Conservation (phyloP, 2,888 invertebrate species). For the Andrena minutula region DNA sequence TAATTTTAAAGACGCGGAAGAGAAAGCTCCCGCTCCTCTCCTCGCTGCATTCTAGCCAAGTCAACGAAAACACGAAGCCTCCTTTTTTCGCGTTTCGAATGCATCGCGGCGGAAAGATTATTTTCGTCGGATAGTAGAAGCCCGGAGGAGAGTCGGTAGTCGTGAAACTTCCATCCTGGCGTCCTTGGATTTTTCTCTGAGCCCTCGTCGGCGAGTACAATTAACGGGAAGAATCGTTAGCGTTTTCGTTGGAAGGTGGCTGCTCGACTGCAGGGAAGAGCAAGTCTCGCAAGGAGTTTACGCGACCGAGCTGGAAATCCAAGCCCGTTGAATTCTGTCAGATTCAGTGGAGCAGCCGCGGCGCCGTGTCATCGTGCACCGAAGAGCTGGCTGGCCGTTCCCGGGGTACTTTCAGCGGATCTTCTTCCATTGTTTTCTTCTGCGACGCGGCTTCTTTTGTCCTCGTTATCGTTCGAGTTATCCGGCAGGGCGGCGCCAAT, state of each 20-base stretch:
- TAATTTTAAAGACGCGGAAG: conserved; percentile 28
- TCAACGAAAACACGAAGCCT: neutral
- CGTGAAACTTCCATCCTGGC: neutral
- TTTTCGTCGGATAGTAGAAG: neutral
- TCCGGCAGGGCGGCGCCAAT: conserved; percentile 77
- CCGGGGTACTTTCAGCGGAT: conserved; percentile 52
- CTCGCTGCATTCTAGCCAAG: neutral
- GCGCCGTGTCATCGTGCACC: conserved; percentile 38
- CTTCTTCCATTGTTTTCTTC: conserved; percentile 68
- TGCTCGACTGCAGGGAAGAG: conserved; percentile 17
- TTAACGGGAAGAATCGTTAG: conserved; percentile 35
- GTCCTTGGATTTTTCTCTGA: conserved; percentile 24
- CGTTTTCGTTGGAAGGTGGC: conserved; percentile 4
- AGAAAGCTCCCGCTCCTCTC: conserved; percentile 16
- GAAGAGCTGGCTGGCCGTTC: conserved; percentile 39
- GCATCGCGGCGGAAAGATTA: conserved; percentile 4
- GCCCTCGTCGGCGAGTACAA: conserved; percentile 36
- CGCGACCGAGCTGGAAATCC: conserved; percentile 7
- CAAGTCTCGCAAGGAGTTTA: neutral
- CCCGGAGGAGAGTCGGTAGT: neutral
- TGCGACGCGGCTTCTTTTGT: conserved; percentile 75
- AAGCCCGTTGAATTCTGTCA: conserved; percentile 57
- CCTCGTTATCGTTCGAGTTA: conserved; percentile 78
- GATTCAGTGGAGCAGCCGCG: conserved; percentile 40
- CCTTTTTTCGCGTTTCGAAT: conserved; percentile 2